A percentile compares a stretch with the other conserved stretches of the same genome.
phyloP scores from a whole-genome alignment of 2,888 invertebrate species.

The Bombyx huttoni region DNA sequence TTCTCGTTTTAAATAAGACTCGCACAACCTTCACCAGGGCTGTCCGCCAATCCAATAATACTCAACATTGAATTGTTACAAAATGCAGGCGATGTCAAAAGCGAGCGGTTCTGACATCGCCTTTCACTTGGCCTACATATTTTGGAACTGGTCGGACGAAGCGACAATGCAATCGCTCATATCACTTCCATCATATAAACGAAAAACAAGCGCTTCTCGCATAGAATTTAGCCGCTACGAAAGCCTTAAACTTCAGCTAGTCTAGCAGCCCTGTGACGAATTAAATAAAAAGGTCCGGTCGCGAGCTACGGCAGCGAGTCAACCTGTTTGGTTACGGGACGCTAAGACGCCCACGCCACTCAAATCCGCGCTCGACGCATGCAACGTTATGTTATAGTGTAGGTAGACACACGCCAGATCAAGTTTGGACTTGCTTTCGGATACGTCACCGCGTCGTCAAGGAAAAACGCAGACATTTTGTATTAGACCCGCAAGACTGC shows the following conservation, averaged over 20 bases:
- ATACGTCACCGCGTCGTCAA: slow-evolving; percentile 16
- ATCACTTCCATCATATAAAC: slow-evolving; percentile 23
- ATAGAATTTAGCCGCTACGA: slow-evolving; percentile 22
- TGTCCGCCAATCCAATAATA: slow-evolving; percentile 14
- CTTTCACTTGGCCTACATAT: slow-evolving; percentile 71
- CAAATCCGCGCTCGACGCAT: slow-evolving; percentile 47
- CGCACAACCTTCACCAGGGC: slow-evolving; percentile 43
- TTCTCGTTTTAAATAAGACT: slow-evolving; percentile 47
- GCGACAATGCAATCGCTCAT: slow-evolving; percentile 44
- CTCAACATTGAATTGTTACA: slow-evolving; percentile 11
- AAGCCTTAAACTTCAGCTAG: slow-evolving; percentile 13
- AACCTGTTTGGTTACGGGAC: slow-evolving; percentile 61
- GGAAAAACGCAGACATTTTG: slow-evolving; percentile 19
- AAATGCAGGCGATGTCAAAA: slow-evolving; percentile 30
- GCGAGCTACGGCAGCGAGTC: slow-evolving; percentile 47
- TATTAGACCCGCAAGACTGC: slow-evolving; percentile 2
- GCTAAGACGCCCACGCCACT: slow-evolving; percentile 54
- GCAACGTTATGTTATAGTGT: neutral
- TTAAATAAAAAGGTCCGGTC: slow-evolving; percentile 46
- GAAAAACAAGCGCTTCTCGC: slow-evolving; percentile 34
- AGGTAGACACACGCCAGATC: slow-evolving; percentile 27
- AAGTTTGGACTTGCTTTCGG: slow-evolving; percentile 47
- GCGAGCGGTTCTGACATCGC: slow-evolving; percentile 50
- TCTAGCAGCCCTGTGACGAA: slow-evolving; percentile 42
- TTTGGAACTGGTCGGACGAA: slow-evolving; percentile 56